Evolutionary conservation across 2,113 vertebrate species (phyloP).

Genomic region (Myiozetetes cayanensis): DNA sequence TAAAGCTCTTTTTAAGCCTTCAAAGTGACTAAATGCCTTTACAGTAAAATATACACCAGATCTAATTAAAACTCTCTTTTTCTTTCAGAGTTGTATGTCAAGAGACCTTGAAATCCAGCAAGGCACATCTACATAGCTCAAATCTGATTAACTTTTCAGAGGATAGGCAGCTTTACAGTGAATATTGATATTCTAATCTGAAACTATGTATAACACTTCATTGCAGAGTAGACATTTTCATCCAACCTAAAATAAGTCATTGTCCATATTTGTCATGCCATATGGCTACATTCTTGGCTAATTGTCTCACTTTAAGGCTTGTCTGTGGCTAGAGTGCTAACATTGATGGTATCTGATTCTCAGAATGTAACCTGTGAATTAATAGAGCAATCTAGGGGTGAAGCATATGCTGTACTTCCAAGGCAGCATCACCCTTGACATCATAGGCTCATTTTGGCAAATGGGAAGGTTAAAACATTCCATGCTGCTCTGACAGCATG

Average conservation of each 20-base stretch:
- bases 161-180: neutral
- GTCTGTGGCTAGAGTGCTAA: neutral
- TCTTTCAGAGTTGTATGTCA: neutral
- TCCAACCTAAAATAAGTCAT: neutral
- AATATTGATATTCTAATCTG: neutral
- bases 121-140: neutral
- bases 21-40: neutral
- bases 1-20: neutral
- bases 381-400: neutral
- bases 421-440: neutral
- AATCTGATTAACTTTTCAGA: neutral
- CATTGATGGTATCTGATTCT: neutral
- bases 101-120: neutral
- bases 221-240: neutral
- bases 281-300: neutral
- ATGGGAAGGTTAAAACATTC: neutral
- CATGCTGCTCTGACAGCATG: neutral
- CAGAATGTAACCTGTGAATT: neutral
- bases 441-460: neutral
- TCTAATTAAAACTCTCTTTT: neutral
- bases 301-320: neutral
- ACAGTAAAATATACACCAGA: neutral
- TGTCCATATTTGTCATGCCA: neutral
- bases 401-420: neutral
- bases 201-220: neutral